Conservation (phyloP, 2,888 invertebrate species). For the Calameuta idolon region DNA sequence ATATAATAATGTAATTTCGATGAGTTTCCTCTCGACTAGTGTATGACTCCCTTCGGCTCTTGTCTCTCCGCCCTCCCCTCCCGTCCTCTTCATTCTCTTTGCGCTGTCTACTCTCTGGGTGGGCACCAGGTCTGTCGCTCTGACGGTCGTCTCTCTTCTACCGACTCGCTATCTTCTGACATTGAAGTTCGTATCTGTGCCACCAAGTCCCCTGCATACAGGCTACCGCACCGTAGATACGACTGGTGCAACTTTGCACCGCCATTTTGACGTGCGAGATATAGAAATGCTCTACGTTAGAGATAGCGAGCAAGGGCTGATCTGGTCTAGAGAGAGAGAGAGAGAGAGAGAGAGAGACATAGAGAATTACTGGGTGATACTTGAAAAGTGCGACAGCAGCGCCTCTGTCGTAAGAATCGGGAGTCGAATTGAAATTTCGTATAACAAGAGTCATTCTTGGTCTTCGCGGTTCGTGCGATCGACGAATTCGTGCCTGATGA, state of each 20-base stretch:
- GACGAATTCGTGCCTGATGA: not conserved
- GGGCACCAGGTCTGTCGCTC: not conserved
- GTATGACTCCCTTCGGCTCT: not conserved
- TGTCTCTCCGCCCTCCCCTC: not conserved
- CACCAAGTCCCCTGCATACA: constrained; percentile 50
- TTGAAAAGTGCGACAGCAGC: constrained; percentile 11
- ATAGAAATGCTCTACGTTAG: constrained; percentile 18
- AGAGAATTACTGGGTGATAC: not conserved
- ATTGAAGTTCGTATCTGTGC: constrained; percentile 57
- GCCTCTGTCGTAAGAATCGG: constrained; percentile 54
- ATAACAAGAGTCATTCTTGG: not conserved
- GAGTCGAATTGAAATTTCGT: not conserved
- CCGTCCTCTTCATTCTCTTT: not conserved
- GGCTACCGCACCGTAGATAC: constrained; percentile 26
- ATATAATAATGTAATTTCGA: constrained; percentile 7
- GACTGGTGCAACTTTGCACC: constrained; percentile 52
- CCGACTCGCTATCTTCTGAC: constrained; percentile 54
- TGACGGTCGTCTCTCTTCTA: not conserved
- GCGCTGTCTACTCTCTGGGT: not conserved
- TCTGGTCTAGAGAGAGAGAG: not conserved
- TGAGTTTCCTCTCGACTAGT: not conserved
- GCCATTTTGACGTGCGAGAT: constrained; percentile 60
- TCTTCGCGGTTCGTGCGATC: not conserved
- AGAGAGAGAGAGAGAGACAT: not conserved
- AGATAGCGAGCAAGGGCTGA: not conserved